phyloP scores from a whole-genome alignment of 2,797 vertebrate species.

The Benthosema pterotum region DNA sequence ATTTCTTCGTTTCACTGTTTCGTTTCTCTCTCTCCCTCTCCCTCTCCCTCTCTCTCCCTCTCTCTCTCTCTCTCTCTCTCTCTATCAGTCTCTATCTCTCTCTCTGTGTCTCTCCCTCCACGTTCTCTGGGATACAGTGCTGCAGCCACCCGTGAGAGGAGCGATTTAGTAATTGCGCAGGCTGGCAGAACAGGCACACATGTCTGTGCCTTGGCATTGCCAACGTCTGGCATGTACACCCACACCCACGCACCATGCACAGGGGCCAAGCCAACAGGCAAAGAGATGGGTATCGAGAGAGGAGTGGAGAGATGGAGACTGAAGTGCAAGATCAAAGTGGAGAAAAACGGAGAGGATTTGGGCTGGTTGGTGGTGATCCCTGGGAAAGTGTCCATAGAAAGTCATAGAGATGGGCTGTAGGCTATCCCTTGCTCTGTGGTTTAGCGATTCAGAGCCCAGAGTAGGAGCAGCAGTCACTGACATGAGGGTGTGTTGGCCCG shows the following conservation, averaged over 20 bases:
- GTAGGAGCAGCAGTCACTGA: conserved; percentile 53
- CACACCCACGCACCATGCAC: conserved; percentile 11
- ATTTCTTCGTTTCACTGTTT: conserved; percentile 3
- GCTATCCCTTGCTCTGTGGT: conserved; percentile 54
- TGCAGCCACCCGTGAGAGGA: conserved; percentile 77
- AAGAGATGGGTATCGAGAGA: conserved; percentile 25
- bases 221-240: conserved; percentile 20
- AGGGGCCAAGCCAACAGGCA: conserved; percentile 29
- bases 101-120: conserved; percentile 5
- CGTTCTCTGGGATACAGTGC: conserved; percentile 45
- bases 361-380: too few relatives aligned
- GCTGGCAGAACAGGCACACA: conserved; percentile 63
- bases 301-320: conserved; percentile 13
- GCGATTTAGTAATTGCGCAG: conserved; percentile 77
- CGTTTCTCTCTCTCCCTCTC: background rate
- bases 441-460: conserved; percentile 57
- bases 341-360: too few relatives aligned
- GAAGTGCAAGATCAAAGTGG: too few relatives aligned
- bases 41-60: background rate
- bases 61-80: conserved; percentile 3
- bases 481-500: conserved; percentile 56
- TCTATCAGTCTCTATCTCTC: background rate
- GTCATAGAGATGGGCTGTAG: background rate
- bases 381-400: background rate
- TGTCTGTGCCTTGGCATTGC: conserved; percentile 33